Evolutionary conservation across 2,113 vertebrate genomes (phyloP).

Genomic region (Bos indicus): DNA sequence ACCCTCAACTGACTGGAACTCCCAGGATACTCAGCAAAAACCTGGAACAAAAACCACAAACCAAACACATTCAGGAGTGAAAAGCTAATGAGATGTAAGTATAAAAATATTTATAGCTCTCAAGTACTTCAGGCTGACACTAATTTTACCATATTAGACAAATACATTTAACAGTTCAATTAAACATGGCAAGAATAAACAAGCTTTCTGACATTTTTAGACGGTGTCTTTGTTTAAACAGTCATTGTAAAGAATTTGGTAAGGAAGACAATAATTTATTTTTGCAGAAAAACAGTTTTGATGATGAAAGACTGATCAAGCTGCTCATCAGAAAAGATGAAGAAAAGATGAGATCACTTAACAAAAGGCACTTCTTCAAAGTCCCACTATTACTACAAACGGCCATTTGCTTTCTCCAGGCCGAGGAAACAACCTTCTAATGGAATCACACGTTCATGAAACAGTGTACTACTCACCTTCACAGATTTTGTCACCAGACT

Average conservation of each 20-base stretch:
- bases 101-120: not conserved
- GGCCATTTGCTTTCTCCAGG: not conserved
- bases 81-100: not conserved
- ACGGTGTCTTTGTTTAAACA: not conserved
- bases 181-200: not conserved
- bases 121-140: not conserved
- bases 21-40: conserved; percentile 80
- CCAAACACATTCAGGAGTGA: not conserved
- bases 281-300: not conserved
- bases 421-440: not conserved
- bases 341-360: not conserved
- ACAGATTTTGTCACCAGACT: conserved; percentile 88
- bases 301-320: not conserved
- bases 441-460: not conserved
- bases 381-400: not conserved
- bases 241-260: not conserved
- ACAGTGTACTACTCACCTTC: conserved; percentile 83
- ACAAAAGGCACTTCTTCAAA: not conserved
- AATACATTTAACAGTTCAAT: not conserved
- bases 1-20: conserved; percentile 87
- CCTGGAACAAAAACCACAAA: conserved; percentile 76
- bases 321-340: not conserved
- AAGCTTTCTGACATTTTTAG: not conserved
- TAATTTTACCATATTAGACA: not conserved
- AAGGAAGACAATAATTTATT: not conserved